A percentile compares a stretch with the other conserved stretches of the same genome.
Evolutionary conservation across 2,113 vertebrate species (phyloP).

Genomic region (Diadophis punctatus): DNA sequence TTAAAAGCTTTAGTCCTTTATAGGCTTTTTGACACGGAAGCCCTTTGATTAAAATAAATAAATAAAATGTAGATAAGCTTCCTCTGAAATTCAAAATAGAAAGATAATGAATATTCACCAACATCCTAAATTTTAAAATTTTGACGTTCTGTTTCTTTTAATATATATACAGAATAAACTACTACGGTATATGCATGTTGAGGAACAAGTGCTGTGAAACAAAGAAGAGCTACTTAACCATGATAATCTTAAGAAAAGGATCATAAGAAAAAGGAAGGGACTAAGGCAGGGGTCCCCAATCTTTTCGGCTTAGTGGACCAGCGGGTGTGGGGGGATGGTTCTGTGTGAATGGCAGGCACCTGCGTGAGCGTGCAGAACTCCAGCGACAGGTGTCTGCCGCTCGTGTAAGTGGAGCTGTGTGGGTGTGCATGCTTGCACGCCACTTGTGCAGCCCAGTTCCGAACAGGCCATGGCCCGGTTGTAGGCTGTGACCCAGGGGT

Average conservation of each 20-base stretch:
- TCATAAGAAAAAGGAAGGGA: not conserved
- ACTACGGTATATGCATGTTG: not conserved
- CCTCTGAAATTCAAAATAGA: not conserved
- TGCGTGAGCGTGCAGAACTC: too few relatives aligned
- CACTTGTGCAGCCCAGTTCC: too few relatives aligned
- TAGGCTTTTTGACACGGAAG: not conserved
- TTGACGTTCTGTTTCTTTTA: not conserved
- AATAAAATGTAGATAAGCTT: not conserved
- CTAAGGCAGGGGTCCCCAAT: too few relatives aligned
- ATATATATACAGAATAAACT: too few relatives aligned
- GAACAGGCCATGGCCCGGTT: too few relatives aligned
- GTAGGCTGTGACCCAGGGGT: too few relatives aligned
- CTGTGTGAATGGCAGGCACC: too few relatives aligned
- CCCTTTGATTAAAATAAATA: not conserved
- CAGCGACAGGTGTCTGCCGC: too few relatives aligned
- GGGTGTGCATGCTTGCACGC: too few relatives aligned
- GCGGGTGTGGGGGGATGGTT: too few relatives aligned
- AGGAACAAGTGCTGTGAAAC: not conserved
- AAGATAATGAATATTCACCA: not conserved
- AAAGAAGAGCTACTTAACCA: not conserved
- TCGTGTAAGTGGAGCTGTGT: too few relatives aligned
- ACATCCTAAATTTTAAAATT: not conserved
- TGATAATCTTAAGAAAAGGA: not conserved
- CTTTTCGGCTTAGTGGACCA: too few relatives aligned
- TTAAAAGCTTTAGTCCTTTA: not conserved